phyloP scores from a whole-genome alignment of 2,888 invertebrate species.

The Limnephilus lunatus region DNA sequence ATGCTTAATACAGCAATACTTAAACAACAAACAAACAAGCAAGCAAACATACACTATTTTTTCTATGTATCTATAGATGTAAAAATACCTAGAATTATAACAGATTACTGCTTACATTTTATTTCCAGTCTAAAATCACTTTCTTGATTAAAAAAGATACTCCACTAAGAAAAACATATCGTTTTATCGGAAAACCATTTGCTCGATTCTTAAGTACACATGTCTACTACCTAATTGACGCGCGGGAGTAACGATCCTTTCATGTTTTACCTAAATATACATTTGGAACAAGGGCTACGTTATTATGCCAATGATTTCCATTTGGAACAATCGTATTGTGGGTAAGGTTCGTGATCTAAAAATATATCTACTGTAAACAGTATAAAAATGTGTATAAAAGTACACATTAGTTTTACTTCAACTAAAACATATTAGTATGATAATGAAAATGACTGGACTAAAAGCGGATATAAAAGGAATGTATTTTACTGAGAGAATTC shows the following conservation, averaged over 20 bases:
- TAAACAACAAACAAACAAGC: too few species aligned
- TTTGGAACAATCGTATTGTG: background rate
- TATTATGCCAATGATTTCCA: background rate
- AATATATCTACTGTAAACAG: background rate
- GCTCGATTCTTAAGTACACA: background rate
- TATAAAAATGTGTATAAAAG: background rate
- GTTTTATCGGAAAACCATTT: conserved; percentile 30
- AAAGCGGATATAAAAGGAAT: background rate
- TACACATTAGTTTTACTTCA: background rate
- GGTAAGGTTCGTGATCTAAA: background rate
- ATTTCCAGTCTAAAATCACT: background rate
- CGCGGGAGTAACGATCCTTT: background rate
- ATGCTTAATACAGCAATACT: too few species aligned
- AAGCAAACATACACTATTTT: too few species aligned
- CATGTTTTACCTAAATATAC: background rate
- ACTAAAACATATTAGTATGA: background rate
- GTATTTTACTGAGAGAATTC: background rate
- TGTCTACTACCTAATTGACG: conserved; percentile 9
- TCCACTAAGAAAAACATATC: background rate
- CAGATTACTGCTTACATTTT: background rate
- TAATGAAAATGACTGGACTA: background rate
- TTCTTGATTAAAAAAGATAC: conserved; percentile 2
- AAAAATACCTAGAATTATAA: background rate
- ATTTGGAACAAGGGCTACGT: background rate
- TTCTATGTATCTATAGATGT: too few species aligned